Percentiles rank a stretch among this genome's conserved stretches.
Evolutionary conservation across 2,888 invertebrate species (phyloP).

Genomic region (Drosophila anceps): DNA sequence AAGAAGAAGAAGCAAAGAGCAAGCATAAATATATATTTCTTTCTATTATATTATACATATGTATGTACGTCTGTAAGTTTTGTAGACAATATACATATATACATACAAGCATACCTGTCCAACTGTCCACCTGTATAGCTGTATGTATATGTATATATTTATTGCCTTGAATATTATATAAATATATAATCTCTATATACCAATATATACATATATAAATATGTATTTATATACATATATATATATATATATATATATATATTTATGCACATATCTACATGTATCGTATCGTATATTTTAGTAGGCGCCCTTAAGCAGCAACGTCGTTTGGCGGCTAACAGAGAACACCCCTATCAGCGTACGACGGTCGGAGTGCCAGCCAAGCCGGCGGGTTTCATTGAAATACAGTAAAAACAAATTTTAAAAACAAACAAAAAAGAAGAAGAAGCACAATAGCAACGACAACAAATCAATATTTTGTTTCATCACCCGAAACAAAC

Average conservation of each 20-base stretch:
- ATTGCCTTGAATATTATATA: constrained; percentile 48
- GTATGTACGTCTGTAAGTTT: constrained; percentile 41
- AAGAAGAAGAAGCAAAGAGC: constrained; percentile 32
- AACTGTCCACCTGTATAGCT: not conserved
- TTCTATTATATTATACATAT: constrained; percentile 17
- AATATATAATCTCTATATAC: constrained; percentile 36
- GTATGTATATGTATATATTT: constrained; percentile 35
- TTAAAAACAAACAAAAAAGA: not conserved
- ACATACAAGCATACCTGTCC: constrained; percentile 15
- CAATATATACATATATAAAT: constrained; percentile 36
- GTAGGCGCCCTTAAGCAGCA: constrained; percentile 87
- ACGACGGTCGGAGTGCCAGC: constrained; percentile 91
- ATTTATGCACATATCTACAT: constrained; percentile 62
- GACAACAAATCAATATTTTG: constrained; percentile 41
- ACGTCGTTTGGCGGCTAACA: constrained; percentile 93
- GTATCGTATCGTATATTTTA: constrained; percentile 83
- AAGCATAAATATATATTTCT: constrained; percentile 43
- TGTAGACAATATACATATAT: constrained; percentile 55
- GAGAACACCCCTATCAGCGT: constrained; percentile 99
- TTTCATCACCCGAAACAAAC: constrained; percentile 31
- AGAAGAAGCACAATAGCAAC: constrained; percentile 10
- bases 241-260: constrained; percentile 42
- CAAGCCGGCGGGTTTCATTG: constrained; percentile 85
- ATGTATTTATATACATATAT: constrained; percentile 33
- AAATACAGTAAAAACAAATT: constrained; percentile 64